These are phyloP conservation scores for Panulirus ornatus DNA, from an alignment of 1,140 invertebrate genomes.

Conservation along the genomic window DNA sequence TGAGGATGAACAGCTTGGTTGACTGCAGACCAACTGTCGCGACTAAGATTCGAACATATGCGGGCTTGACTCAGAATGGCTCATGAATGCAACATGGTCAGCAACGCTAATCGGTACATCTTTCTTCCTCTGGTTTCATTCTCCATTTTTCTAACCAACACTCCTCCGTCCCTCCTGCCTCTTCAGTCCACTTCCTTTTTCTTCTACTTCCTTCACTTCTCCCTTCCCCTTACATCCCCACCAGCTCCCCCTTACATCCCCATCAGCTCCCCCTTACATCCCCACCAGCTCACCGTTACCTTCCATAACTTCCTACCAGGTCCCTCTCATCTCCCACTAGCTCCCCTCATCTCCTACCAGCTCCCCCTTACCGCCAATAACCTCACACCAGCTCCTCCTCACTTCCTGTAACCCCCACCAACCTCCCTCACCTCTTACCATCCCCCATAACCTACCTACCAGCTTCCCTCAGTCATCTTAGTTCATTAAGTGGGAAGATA, in stretches of 20 bases:
- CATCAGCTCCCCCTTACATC: not conserved
- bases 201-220: not conserved
- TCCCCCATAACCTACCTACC: not conserved
- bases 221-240: not conserved
- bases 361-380: not conserved
- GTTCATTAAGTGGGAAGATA: slow-evolving; percentile 60
- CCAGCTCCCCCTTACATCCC: not conserved
- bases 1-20: no score
- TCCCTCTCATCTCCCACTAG: not conserved
- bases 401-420: not conserved
- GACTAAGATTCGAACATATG: no score
- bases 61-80: no score
- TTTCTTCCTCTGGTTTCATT: no score
- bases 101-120: no score
- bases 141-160: no score
- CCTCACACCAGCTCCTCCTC: no score
- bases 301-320: not conserved
- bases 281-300: not conserved
- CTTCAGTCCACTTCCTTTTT: no score
- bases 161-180: no score
- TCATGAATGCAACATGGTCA: no score
- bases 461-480: slow-evolving; percentile 11
- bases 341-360: not conserved
- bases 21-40: no score
- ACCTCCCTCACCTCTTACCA: not conserved